These are phyloP conservation scores for Prosapia bicincta DNA, from an alignment of 2,888 invertebrate species.

Conservation along the genomic window DNA sequence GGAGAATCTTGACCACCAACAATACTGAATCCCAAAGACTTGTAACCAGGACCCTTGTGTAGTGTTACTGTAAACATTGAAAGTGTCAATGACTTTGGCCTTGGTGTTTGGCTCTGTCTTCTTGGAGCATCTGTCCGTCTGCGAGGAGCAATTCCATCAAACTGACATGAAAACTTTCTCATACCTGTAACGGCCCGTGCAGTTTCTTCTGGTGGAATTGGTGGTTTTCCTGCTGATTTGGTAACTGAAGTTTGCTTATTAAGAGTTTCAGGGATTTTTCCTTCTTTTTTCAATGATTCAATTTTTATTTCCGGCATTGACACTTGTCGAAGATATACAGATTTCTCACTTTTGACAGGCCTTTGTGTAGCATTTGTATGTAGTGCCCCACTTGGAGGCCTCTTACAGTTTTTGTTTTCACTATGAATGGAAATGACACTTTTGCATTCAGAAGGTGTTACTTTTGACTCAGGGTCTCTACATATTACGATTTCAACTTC, in stretches of 20 bases:
- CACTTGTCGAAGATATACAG: conserved; percentile 32
- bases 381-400: conserved; percentile 1
- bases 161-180: conserved; percentile 48
- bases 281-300: conserved; percentile 20
- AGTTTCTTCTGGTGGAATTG: conserved; percentile 32
- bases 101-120: conserved; percentile 29
- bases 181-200: conserved; percentile 45
- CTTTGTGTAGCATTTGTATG: background rate
- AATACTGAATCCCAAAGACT: conserved; percentile 85
- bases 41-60: conserved; percentile 78
- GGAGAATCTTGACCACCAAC: conserved; percentile 87
- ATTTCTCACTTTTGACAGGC: conserved; percentile 12
- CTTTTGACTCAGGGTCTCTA: conserved; percentile 30
- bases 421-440: background rate
- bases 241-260: background rate
- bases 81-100: conserved; percentile 44
- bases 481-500: conserved; percentile 49
- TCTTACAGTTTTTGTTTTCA: conserved; percentile 14
- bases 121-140: conserved; percentile 27
- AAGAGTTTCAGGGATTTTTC: conserved; percentile 16
- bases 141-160: conserved; percentile 39
- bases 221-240: conserved; percentile 26
- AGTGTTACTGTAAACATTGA: conserved; percentile 56
- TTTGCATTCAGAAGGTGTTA: background rate
- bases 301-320: conserved; percentile 38